Evolutionary conservation across 1,140 invertebrate genomes (phyloP), one percentile per base, ranked within the genome.

Genomic region (Drosophila arizonae): DNA sequence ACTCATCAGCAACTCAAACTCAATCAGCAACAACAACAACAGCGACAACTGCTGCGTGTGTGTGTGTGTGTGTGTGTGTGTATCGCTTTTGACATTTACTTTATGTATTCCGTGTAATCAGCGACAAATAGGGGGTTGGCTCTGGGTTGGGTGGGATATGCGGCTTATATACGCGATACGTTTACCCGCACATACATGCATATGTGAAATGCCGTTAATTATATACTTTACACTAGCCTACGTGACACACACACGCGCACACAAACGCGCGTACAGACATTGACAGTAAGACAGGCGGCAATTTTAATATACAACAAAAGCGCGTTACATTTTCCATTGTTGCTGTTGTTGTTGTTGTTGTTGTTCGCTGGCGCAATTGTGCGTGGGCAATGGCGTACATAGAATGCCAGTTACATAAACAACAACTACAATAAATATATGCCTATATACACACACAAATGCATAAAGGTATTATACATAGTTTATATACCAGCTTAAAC

Each of bases 281-380:
- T 67, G 62, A 58, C 52, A 76, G 73, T 61, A 76, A 72, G 61
- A 71, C 73, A 84, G 79, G 79, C 76, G 77, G 79, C 79, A 77
- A 63, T 84, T 84, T 84, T 84, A 87, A 88, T 87, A 77, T 88
- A 88, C 84, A 87, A 88, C 82, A 87, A 87, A 88, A 77, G 79
- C 62, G 72, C 79, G 77, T 88, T 87, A 72, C 61, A 62, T 72
- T 72, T 72, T 72, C 62, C 62, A 58, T 72, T 62, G 58, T 77
- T 76, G 76, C 69, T 77, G 76, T 68, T 60, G 28, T 36, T 79
- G 48, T 77, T 76, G 76, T 71, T 77, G 76, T 68, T 60, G 28
- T 36, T 79, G 48, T 46, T 54, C 51, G 62, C 50, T 70, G 71
- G 69, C 81, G 69, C 41, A 72, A 72, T 72, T 72, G 71, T 69